Evolutionary conservation across 2,888 invertebrate genomes (phyloP), one percentile per base, ranked within the genome.

Genomic region (Caenorhabditis sulstoni): DNA sequence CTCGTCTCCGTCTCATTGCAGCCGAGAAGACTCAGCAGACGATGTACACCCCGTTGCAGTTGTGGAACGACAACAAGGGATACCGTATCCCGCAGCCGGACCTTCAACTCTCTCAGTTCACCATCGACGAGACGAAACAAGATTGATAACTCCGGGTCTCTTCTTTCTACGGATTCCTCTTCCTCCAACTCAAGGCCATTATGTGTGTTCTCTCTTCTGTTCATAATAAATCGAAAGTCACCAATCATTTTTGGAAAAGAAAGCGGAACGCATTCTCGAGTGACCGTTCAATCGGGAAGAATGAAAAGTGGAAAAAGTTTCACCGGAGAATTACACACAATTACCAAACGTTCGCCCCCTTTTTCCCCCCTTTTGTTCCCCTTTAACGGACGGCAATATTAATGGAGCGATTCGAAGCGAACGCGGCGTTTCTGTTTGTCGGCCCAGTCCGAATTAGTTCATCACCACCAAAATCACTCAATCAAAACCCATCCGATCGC

Each of bases 1-100:
- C 82, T 11, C 79, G 85, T 14, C 77, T 85, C 14, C 76, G 84
- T 9, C 62, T 84, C 9, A 84, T 85, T n/a, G 83, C 81, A 8
- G 66, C 81, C 18, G 84, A 85, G 70, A 83, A 85, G 64, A 81
- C 84, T 2, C 78, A 83, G 64, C 80, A 81, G 22, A 84, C 84
- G 1, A 76, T 84, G 70, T 85, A 84, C 58, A 86, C 86, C 3
- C 86, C 86, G 0, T 49, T 86, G 11, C 86, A 86, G 49, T 55
- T 84, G 39, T 86, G 86, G 86, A 83, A 71, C 61, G 79, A 80
- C 45, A 81, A 85, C 35, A 81, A 84, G 61, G 85, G 74, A 16
- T 66, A 74, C 66, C 74, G 66, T 53, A 74, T 74, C 53, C 65
- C 66, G 23, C 74, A 74, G 41, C 74, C 74, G 29, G 74, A 74